Evolutionary conservation across 23 tunicate species (phyloP).

Genomic region (Phallusia fumigata): DNA sequence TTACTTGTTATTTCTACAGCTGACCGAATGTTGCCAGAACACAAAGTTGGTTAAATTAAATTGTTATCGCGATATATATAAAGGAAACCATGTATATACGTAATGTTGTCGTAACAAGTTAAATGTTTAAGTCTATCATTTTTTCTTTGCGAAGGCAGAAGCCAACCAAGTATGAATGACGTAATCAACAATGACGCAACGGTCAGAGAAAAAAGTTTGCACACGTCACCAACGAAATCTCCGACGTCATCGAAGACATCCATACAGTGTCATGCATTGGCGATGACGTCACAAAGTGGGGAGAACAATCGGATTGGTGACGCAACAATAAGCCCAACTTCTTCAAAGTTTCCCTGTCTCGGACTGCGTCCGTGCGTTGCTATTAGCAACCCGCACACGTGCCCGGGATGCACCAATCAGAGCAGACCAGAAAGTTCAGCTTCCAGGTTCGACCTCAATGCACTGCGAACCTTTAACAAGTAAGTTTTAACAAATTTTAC

Average conservation of each 20-base stretch:
- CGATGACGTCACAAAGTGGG: conserved; percentile 4
- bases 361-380: not conserved
- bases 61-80: no score
- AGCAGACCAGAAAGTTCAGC: not conserved
- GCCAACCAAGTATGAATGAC: not conserved
- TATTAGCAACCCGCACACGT: not conserved
- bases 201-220: no score
- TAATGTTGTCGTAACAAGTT: no score
- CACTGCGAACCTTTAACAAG: not conserved
- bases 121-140: no score
- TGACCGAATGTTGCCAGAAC: not conserved
- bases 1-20: not conserved
- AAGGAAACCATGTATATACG: not conserved
- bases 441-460: not conserved
- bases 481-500: not conserved
- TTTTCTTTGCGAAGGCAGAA: not conserved
- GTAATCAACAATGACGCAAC: not conserved
- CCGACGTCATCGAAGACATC: conserved; percentile 5
- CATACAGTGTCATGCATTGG: no score
- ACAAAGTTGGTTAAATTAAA: no score
- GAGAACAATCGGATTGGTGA: conserved; percentile 7
- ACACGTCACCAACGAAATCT: not conserved
- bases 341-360: not conserved
- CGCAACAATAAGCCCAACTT: not conserved
- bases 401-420: not conserved